phyloP scores from a whole-genome alignment of 1,140 invertebrate species.

The Drosophila yakuba region DNA sequence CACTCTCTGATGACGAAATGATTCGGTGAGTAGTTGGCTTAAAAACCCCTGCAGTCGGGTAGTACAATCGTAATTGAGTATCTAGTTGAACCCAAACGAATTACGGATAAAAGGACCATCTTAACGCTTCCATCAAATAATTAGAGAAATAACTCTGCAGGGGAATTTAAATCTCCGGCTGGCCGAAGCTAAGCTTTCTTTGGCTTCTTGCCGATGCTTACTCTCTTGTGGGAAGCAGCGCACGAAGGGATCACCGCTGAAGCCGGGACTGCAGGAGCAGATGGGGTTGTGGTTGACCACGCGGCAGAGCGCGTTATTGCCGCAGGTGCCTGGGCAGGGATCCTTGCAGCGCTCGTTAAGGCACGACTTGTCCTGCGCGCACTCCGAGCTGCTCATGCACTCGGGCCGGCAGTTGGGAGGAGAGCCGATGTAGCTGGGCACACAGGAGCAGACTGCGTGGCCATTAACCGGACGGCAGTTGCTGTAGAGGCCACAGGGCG shows the following conservation, averaged over 20 bases:
- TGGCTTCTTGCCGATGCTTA: constrained; percentile 83
- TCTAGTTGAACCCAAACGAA: too few species aligned
- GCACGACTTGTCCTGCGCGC: constrained; percentile 89
- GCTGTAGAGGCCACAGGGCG: constrained; percentile 90
- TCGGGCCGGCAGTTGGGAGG: constrained; percentile 90
- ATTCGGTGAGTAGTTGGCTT: constrained; percentile 13
- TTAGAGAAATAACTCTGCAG: constrained; percentile 16
- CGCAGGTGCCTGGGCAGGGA: constrained; percentile 91
- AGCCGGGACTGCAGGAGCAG: constrained; percentile 89
- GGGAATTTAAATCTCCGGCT: constrained; percentile 34
- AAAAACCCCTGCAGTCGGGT: constrained; percentile 29
- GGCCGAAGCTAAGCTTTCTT: constrained; percentile 21
- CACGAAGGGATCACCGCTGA: constrained; percentile 90
- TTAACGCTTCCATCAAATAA: too few species aligned
- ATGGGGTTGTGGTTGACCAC: constrained; percentile 92
- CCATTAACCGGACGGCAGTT: constrained; percentile 88
- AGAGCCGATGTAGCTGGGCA: constrained; percentile 88
- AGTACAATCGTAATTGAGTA: not conserved
- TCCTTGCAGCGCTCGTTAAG: constrained; percentile 91
- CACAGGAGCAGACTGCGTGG: constrained; percentile 90
- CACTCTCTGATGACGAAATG: constrained; percentile 9
- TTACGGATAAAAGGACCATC: too few species aligned
- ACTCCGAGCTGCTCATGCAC: constrained; percentile 91
- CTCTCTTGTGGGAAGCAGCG: constrained; percentile 87
- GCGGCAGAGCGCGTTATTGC: constrained; percentile 89